These are phyloP conservation scores for Dryobotodes eremita DNA, from an alignment of 2,888 invertebrate genomes.

Conservation along the genomic window DNA sequence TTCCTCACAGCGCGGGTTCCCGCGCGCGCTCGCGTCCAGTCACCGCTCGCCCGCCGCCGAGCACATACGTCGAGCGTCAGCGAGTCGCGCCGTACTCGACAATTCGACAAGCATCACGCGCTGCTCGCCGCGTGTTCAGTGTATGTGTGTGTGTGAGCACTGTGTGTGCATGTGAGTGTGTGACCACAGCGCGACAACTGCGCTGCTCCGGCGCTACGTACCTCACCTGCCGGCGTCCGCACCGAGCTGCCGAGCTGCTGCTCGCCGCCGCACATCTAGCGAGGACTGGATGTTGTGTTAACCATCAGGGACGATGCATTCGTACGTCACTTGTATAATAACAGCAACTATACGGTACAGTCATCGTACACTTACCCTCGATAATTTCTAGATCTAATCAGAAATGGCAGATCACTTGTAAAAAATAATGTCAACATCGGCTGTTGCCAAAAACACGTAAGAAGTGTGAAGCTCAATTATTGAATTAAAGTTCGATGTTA, in stretches of 20 bases:
- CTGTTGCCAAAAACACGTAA: not conserved
- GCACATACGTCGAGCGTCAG: not conserved
- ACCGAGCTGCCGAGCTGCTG: not conserved
- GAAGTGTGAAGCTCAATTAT: not conserved
- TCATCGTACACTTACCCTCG: not conserved
- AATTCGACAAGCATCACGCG: not conserved
- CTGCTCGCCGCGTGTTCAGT: slow-evolving; percentile 12
- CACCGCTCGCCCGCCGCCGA: slow-evolving; percentile 53
- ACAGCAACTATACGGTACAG: not conserved
- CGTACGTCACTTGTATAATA: slow-evolving; percentile 30
- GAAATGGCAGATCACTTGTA: not conserved
- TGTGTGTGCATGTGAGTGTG: not conserved
- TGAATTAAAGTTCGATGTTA: not conserved
- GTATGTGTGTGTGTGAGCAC: slow-evolving; percentile 26
- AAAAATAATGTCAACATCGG: not conserved
- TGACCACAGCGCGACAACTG: not conserved
- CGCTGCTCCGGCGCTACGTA: not conserved
- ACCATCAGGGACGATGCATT: not conserved
- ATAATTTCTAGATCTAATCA: not conserved
- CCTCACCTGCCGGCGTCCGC: not conserved
- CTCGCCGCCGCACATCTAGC: not conserved
- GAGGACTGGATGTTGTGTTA: slow-evolving; percentile 16
- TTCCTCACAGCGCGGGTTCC: slow-evolving; percentile 10
- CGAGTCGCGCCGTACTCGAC: not conserved
- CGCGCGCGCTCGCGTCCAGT: slow-evolving; percentile 54